Evolutionary conservation across 2,888 invertebrate species (phyloP).

Genomic region (Plagiodera versicolora): DNA sequence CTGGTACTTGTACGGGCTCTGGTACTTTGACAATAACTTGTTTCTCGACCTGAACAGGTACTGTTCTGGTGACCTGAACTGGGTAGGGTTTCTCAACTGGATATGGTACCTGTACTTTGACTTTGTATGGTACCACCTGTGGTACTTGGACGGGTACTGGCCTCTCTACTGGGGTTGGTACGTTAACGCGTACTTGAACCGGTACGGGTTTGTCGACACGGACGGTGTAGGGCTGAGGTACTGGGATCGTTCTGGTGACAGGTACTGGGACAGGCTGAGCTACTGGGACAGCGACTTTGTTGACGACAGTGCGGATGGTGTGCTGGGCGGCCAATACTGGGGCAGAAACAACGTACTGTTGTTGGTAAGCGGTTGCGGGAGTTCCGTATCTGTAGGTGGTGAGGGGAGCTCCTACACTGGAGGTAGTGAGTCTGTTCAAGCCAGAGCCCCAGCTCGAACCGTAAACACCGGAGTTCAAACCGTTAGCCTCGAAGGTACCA

Average conservation of each 20-base stretch:
- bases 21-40: conserved; percentile 41
- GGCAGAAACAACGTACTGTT: conserved; percentile 7
- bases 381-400: neutral
- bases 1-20: conserved; percentile 38
- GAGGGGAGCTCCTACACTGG: neutral
- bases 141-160: conserved; percentile 45
- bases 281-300: conserved; percentile 44
- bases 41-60: conserved; percentile 39
- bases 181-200: conserved; percentile 37
- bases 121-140: conserved; percentile 39
- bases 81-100: conserved; percentile 46
- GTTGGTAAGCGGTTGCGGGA: neutral
- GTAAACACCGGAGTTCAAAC: too few relatives aligned
- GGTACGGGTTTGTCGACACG: conserved; percentile 39
- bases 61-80: conserved; percentile 38
- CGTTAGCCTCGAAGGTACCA: too few relatives aligned
- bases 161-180: conserved; percentile 42
- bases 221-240: conserved; percentile 47
- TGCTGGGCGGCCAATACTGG: conserved; percentile 29
- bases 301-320: conserved; percentile 39
- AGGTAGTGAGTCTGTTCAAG: neutral
- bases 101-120: conserved; percentile 33
- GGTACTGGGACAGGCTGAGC: conserved; percentile 48
- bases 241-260: conserved; percentile 42
- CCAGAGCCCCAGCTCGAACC: too few relatives aligned